A percentile compares a stretch with the other conserved stretches of the same genome.
These are phyloP conservation scores for Chunga burmeisteri DNA, from an alignment of 2,113 vertebrate genomes.

Conservation along the genomic window DNA sequence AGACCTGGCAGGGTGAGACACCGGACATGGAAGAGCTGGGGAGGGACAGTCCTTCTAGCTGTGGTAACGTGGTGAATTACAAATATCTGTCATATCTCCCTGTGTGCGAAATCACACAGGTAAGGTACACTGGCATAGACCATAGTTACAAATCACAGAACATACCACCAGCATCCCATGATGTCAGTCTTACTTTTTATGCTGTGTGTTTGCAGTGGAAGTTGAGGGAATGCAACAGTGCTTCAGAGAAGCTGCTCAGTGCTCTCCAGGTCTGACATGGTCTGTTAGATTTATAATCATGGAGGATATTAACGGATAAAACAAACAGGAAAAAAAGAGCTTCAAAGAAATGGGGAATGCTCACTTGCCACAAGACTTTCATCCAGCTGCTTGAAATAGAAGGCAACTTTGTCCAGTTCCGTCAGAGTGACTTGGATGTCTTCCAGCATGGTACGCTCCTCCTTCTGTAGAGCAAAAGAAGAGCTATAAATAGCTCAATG, in stretches of 20 bases:
- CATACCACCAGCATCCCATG: rapidly evolving
- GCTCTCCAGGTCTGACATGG: neutral
- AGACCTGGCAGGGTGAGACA: neutral
- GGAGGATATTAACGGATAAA: neutral
- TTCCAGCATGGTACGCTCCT: slow-evolving; percentile 92
- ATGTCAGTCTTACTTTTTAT: neutral
- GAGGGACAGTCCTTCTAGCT: neutral
- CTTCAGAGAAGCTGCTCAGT: neutral
- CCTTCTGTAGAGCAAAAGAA: slow-evolving; percentile 77
- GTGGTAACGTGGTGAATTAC: neutral
- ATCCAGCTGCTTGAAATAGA: slow-evolving; percentile 92
- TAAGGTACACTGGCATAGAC: neutral
- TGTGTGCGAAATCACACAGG: neutral
- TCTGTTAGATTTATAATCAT: neutral
- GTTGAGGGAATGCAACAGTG: neutral
- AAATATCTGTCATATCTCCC: neutral
- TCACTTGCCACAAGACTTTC: slow-evolving; percentile 94
- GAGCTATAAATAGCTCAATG: neutral
- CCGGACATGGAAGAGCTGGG: neutral
- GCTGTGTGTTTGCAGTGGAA: neutral
- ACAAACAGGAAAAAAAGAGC: neutral
- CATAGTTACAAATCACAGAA: neutral
- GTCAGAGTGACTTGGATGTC: slow-evolving; percentile 90
- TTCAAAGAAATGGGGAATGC: slow-evolving; percentile 33
- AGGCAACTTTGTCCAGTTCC: slow-evolving; percentile 93